These are phyloP conservation scores for Andrena minutula DNA, from an alignment of 2,888 invertebrate genomes.

Conservation along the genomic window DNA sequence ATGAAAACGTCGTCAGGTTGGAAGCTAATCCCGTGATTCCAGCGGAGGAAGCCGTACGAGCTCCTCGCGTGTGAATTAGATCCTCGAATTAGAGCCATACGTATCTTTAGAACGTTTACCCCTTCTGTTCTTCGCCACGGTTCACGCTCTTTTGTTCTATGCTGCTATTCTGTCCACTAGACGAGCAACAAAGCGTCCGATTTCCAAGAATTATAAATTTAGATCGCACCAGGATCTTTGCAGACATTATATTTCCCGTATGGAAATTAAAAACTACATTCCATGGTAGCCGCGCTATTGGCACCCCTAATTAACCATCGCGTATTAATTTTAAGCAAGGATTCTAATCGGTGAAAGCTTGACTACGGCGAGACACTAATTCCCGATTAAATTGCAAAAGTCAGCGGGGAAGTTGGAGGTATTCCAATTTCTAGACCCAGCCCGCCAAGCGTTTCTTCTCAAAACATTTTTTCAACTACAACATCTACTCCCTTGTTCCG, in stretches of 20 bases:
- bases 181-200: constrained; percentile 41
- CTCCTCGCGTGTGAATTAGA: constrained; percentile 65
- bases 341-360: not conserved
- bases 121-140: constrained; percentile 56
- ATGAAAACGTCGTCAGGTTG: not conserved
- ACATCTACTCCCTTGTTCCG: constrained; percentile 9
- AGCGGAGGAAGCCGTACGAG: constrained; percentile 24
- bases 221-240: not conserved
- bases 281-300: not conserved
- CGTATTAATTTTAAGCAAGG: constrained; percentile 21
- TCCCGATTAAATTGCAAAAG: constrained; percentile 55
- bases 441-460: constrained; percentile 46
- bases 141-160: constrained; percentile 59
- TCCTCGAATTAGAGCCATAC: constrained; percentile 70
- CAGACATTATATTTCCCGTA: no score
- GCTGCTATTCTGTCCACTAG: constrained; percentile 37
- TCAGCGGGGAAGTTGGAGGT: constrained; percentile 56
- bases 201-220: constrained; percentile 48
- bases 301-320: not conserved
- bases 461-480: constrained; percentile 54
- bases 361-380: constrained; percentile 43
- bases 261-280: not conserved
- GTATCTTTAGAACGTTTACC: constrained; percentile 73
- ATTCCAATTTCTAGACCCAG: constrained; percentile 60
- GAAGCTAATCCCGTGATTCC: constrained; percentile 40